phyloP scores from a whole-genome alignment of 2,113 vertebrate species.

The Cyanoramphus novaezelandiae region DNA sequence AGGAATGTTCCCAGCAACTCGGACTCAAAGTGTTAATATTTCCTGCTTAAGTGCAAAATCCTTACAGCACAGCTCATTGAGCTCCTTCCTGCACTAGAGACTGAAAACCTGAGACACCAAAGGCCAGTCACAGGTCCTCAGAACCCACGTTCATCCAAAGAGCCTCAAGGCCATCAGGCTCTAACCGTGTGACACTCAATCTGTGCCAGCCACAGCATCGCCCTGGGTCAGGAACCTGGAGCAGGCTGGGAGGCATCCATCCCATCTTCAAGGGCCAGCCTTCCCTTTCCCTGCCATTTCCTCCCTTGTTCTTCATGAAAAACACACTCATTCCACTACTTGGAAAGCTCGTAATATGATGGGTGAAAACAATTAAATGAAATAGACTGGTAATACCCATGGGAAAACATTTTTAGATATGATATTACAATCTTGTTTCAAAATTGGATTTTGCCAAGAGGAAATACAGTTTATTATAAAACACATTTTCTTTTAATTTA shows the following conservation, averaged over 20 bases:
- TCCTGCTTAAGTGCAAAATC: constrained; percentile 24
- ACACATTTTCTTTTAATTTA: constrained; percentile 71
- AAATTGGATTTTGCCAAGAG: constrained; percentile 68
- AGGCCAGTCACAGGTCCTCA: background rate
- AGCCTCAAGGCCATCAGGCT: accelerated
- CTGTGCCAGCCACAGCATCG: background rate
- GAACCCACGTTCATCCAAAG: background rate
- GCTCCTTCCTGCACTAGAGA: background rate
- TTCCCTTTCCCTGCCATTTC: background rate
- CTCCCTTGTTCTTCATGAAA: background rate
- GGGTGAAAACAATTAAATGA: constrained; percentile 65
- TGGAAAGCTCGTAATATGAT: background rate
- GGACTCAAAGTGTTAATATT: background rate
- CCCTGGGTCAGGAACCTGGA: background rate
- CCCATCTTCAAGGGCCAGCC: background rate
- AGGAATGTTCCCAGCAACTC: background rate
- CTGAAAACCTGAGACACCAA: background rate
- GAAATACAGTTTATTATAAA: constrained; percentile 70
- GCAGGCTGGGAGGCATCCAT: background rate
- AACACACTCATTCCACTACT: constrained; percentile 34
- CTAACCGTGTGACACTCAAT: background rate
- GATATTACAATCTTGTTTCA: constrained; percentile 62
- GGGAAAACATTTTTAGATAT: constrained; percentile 67
- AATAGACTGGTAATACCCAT: constrained; percentile 59
- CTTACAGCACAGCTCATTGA: background rate